These are phyloP conservation scores for Glaucopsyche alexis DNA, from an alignment of 2,888 invertebrate species.

Conservation along the genomic window DNA sequence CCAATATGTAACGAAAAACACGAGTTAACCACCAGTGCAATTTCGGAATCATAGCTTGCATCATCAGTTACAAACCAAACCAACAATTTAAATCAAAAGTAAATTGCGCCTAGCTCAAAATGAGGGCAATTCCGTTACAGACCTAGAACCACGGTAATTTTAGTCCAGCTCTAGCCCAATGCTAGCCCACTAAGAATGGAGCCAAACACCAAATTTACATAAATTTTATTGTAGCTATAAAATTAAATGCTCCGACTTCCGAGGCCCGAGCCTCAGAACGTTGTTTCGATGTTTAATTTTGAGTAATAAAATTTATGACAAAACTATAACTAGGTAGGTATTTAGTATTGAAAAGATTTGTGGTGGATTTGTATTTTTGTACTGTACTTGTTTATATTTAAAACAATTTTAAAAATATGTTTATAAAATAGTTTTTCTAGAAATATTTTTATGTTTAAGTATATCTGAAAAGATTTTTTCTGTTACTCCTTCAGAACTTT, in stretches of 20 bases:
- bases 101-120: background rate
- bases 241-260: background rate
- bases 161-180: background rate
- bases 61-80: background rate
- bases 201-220: constrained; percentile 17
- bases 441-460: background rate
- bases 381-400: too few relatives aligned
- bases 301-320: background rate
- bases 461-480: background rate
- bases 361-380: too few relatives aligned
- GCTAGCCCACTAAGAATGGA: background rate
- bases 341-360: too few relatives aligned
- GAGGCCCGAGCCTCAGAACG: background rate
- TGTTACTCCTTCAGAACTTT: background rate
- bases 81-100: constrained; percentile 24
- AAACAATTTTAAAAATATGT: too few relatives aligned
- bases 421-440: too few relatives aligned
- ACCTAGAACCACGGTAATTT: background rate
- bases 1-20: background rate
- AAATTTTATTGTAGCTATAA: constrained; percentile 9
- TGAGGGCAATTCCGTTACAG: background rate
- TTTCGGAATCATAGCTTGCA: background rate
- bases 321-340: background rate
- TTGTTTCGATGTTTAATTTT: background rate
- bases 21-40: background rate